Evolutionary conservation across 2,113 vertebrate genomes (phyloP), one percentile per base, ranked within the genome.

Genomic region (Pollimyrus isidori): DNA sequence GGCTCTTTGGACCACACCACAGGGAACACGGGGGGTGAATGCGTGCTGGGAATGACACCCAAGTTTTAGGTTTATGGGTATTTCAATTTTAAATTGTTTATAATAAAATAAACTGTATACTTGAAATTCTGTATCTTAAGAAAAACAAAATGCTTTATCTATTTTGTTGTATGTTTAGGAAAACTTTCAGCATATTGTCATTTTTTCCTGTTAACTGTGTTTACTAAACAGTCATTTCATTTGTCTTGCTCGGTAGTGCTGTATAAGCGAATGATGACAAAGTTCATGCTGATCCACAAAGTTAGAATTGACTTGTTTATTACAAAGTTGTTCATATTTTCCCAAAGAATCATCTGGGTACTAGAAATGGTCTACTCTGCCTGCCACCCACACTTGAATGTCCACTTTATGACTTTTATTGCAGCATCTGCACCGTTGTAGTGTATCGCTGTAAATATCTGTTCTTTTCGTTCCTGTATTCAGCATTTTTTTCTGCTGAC

Each of bases 401-500:
- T 39, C 3, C 21, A 50, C 10, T 50, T 86, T 86, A 85, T 49
- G 45, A 50, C 46, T 86, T 48, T 26, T 49, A 86, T 49, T 26
- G 73, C 73, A 80, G 30, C 35, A 39, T 80, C 35, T 80, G 73
- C 73, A 86, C 45, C 82, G 10, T 21, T 26, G 11, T 46, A 50
- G 83, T 50, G 45, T 49, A 26, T 6, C 45, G 10, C 45, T 11
- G 82, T 42, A 85, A 49, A 49, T n/a, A 85, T 85, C 82, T 19
- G 3, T 49, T 21, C 83, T 86, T 42, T 84, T 86, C 23, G 0
- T 49, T 26, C 83, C 4, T 86, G 21, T 86, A 49, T 48, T 86
- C 48, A 86, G 83, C 83, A 26, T 86, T 17, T 86, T 48, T 80
- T 80, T 42, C 23, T 26, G 83, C 45, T 86, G 83, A 86, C 83